Percentiles rank a stretch among this genome's conserved stretches.
phyloP scores from a whole-genome alignment of 2,113 vertebrate genomes.

The Dasyurus viverrinus region DNA sequence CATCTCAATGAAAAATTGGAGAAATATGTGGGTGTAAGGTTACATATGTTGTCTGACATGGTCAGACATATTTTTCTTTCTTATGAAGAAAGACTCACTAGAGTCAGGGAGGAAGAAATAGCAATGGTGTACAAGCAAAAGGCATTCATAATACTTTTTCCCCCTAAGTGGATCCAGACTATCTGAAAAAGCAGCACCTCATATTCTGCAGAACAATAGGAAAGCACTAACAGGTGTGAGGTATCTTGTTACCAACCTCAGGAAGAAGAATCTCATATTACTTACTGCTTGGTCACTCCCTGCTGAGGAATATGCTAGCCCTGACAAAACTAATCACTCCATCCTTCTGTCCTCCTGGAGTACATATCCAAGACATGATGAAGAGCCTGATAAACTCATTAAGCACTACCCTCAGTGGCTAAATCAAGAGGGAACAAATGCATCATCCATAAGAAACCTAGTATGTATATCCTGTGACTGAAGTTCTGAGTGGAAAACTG shows the following conservation, averaged over 20 bases:
- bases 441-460: not conserved
- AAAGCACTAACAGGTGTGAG: not conserved
- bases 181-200: not conserved
- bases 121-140: not conserved
- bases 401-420: not conserved
- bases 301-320: not conserved
- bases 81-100: not conserved
- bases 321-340: not conserved
- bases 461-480: not conserved
- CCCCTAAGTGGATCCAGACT: not conserved
- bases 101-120: not conserved
- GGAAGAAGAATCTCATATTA: not conserved
- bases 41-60: not conserved
- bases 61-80: not conserved
- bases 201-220: not conserved
- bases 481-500: not conserved
- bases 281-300: not conserved
- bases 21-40: not conserved
- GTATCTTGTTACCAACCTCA: not conserved
- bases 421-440: not conserved
- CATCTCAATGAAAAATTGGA: not conserved
- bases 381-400: constrained; percentile 10
- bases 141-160: not conserved
- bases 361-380: not conserved
- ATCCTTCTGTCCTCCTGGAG: not conserved